Percentiles rank a stretch among this genome's conserved stretches.
These are phyloP conservation scores for Hydractinia echinata DNA, from an alignment of 30 jellyfish, hydroid and myxozoan species.

Conservation along the genomic window DNA sequence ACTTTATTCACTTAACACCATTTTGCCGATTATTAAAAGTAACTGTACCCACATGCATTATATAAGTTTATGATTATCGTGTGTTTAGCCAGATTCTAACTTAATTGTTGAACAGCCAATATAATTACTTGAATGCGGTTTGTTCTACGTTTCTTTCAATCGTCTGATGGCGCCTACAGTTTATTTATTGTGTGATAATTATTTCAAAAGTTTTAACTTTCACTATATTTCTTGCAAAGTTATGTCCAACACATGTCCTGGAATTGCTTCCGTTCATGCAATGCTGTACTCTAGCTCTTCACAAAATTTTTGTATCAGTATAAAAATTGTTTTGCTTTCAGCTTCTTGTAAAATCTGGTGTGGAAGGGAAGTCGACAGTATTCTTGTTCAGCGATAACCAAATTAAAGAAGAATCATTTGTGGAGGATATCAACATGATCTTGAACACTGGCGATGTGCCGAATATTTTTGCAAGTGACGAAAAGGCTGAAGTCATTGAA, in stretches of 20 bases:
- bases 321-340: background rate
- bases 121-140: too few species aligned
- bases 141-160: too few species aligned
- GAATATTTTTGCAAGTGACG: slow-evolving; percentile 91
- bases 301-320: background rate
- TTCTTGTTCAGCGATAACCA: slow-evolving; percentile 92
- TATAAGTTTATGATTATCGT: too few species aligned
- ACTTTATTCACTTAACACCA: too few species aligned
- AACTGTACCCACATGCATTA: too few species aligned
- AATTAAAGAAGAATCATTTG: slow-evolving; percentile 92
- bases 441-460: slow-evolving; percentile 98
- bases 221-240: too few species aligned
- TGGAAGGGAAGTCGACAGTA: slow-evolving; percentile 88
- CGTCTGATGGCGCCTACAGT: too few species aligned
- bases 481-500: slow-evolving; percentile 96
- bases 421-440: slow-evolving; percentile 95
- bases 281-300: background rate
- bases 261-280: background rate
- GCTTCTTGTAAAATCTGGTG: slow-evolving; percentile 89
- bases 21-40: too few species aligned
- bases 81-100: too few species aligned
- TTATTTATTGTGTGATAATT: too few species aligned
- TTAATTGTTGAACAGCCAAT: too few species aligned
- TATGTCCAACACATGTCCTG: background rate
- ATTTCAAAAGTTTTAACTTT: too few species aligned